These are phyloP conservation scores for Ganaspis sp. DNA, from an alignment of 1,140 invertebrate species.

Conservation along the genomic window DNA sequence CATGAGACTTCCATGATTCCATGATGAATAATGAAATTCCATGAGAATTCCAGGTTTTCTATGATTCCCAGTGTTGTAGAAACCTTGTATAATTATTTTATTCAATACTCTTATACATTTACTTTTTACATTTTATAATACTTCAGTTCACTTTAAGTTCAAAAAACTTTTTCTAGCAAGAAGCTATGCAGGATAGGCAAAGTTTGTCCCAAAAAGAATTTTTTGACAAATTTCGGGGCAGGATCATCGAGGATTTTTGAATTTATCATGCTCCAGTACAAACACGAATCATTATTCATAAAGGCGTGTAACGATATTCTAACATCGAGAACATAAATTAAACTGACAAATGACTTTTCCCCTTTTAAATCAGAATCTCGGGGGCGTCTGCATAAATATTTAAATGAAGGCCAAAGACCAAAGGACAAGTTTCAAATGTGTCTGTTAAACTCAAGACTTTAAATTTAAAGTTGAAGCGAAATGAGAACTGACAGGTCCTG, in stretches of 20 bases:
- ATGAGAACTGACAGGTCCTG: background rate
- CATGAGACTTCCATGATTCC: too few relatives aligned
- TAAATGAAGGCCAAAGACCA: conserved; percentile 19
- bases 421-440: conserved; percentile 17
- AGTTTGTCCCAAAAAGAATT: too few relatives aligned
- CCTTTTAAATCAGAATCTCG: conserved; percentile 20
- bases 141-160: too few relatives aligned
- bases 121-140: too few relatives aligned
- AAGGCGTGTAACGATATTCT: conserved; percentile 6
- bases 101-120: too few relatives aligned
- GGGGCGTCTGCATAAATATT: conserved; percentile 23
- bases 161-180: too few relatives aligned
- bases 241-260: background rate
- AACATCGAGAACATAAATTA: conserved; percentile 6
- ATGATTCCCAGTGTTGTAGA: background rate
- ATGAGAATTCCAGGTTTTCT: too few relatives aligned
- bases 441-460: background rate
- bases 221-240: background rate
- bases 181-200: too few relatives aligned
- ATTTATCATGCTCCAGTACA: background rate
- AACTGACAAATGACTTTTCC: conserved; percentile 30
- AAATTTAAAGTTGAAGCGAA: background rate
- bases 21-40: too few relatives aligned
- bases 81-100: too few relatives aligned
- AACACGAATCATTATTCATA: conserved; percentile 18